These are phyloP conservation scores for Adelges cooleyi DNA, from an alignment of 1,140 invertebrate genomes.

Conservation along the genomic window DNA sequence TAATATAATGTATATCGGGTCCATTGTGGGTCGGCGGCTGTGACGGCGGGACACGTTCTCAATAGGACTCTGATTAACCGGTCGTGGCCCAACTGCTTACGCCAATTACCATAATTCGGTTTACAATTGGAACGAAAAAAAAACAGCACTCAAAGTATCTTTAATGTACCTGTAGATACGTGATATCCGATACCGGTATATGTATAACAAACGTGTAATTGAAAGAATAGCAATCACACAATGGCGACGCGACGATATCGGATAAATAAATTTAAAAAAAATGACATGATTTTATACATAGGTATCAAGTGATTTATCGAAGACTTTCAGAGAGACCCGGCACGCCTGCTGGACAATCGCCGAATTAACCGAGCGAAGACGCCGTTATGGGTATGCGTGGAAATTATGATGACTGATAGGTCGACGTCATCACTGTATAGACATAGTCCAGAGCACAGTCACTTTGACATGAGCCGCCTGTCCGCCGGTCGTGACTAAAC, in stretches of 20 bases:
- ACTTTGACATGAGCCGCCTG: neutral
- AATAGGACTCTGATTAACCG: conserved; percentile 28
- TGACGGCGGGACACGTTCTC: neutral
- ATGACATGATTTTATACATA: no score
- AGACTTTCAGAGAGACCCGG: no score
- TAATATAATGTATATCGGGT: neutral
- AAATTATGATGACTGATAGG: neutral
- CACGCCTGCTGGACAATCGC: conserved; percentile 1
- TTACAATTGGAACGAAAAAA: neutral
- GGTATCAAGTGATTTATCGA: no score
- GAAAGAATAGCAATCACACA: neutral
- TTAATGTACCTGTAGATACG: no score
- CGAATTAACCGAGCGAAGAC: neutral
- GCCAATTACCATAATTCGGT: conserved; percentile 25
- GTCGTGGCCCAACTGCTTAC: neutral
- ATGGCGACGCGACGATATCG: no score
- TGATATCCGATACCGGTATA: neutral
- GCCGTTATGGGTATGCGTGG: neutral
- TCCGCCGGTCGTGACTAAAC: conserved; percentile 21
- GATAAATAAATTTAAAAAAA: no score
- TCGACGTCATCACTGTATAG: neutral
- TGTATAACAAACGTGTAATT: conserved; percentile 5
- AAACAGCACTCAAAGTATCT: no score
- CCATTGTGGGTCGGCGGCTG: conserved; percentile 2
- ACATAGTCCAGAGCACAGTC: no score